Base-by-base conservation (phyloP, 1,140 invertebrate species). In the Drosophila takahashii region DNA sequence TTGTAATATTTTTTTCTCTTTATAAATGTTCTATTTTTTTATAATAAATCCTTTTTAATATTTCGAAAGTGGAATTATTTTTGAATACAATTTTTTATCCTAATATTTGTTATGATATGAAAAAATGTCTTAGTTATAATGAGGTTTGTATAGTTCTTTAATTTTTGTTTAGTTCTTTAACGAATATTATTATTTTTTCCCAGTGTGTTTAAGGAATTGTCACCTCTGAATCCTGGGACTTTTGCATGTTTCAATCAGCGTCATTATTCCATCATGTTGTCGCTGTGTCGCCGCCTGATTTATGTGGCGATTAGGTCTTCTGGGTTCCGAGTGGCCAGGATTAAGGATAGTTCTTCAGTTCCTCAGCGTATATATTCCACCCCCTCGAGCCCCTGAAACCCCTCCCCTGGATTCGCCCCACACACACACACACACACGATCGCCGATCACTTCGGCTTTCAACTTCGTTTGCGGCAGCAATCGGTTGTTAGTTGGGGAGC, bases 261-360 rank as follows among this genome's bases (percentile, higher is more conserved):
- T 75, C 81, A 83, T 83, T 83, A 83, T 79, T 83, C 79, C 79
- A 83, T 86, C 81, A 84, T 65, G 81, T 86, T 67, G 72, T 81
- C 62, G 62, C 36, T n/a, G 59, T 39, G 15, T 60, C 29, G 56
- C 42, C 44, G 56, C 29, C 56, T 76, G 71, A 75, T 80, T 79
- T 65, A 70, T 79, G 78, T 72, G 27, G 22, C 50, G 77, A 81
- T 79, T 74, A 59, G 44, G 1, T 13, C 53, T 9, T 13, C 51
- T 26, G 32, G 42, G 32, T 39, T 16, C 10, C 1, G 22, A 16
- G 11, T 41, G 34, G 26, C 54, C 50, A 77, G 69, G 73, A 76
- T 62, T 62, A 72, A 22, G 41, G 26, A 39, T 39, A 41, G 54
- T 51, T 18, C 29, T 13, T 2, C 15, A 16, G 8, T 9, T 0